Base-by-base conservation (phyloP, 2,797 vertebrate genomes). In the Phrynocephalus guinanensis region DNA sequence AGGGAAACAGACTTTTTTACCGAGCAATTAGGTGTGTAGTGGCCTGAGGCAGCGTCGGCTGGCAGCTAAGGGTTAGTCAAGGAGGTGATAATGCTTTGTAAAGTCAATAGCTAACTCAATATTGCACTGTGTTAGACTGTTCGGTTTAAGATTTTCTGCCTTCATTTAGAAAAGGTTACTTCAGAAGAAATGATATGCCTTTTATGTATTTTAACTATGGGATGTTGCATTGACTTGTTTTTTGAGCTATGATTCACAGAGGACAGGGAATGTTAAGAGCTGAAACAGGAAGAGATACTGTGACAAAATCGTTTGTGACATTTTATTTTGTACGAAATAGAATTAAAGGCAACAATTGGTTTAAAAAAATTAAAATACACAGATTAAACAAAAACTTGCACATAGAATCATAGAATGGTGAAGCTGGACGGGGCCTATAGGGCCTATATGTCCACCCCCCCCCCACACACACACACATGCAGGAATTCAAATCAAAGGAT, bases 21-120 rank as follows among this genome's bases (percentile, higher is more conserved):
- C 96, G 97, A 98, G 97, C 98, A 98, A 98, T 99, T 99, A 99
- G 97, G 97, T 98, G 98, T 97, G 97, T 97, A 98, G 97, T 98
- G 97, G 97, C 97, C 97, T 98, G 98, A 97, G 97, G 97, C 98
- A 96, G 97, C 95, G 94, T 97, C 97, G 97, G 96, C 95, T 97
- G 96, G 95, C 97, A 96, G 97, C 96, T 96, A 96, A 97, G 96
- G 95, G 95, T 97, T 97, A 97, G 95, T 97, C 95, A 97, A 97
- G 96, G 95, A 98, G 96, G 96, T 96, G 95, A 95, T 97, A 96
- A 97, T 97, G 96, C 96, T 97, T 97, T 95, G 95, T 96, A 95
- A 97, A 97, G 96, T 96, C 96, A 97, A 94, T 97, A 96, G 92
- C 90, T 95, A 96, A 95, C 94, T 95, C 95, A 95, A 92, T 96